Percentiles rank a stretch among this genome's conserved stretches.
Evolutionary conservation across 1,140 invertebrate species (phyloP).

Genomic region (Lordiphosa clarofinis): DNA sequence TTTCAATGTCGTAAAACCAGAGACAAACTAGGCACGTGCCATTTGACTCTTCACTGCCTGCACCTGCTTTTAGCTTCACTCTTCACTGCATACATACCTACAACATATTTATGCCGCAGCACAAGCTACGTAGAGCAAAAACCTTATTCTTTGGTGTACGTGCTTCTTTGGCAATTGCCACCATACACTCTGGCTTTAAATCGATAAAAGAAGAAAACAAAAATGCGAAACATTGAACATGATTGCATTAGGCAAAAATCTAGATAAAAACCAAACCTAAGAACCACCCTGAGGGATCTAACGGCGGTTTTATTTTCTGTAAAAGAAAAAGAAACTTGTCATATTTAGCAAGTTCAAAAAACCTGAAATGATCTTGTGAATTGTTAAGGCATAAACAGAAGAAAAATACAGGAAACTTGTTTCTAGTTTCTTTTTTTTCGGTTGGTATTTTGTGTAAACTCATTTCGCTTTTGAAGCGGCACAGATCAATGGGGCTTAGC

Average conservation of each 20-base stretch:
- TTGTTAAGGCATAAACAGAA: slow-evolving; percentile 5
- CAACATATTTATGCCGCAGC: neutral
- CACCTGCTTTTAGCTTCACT: slow-evolving; percentile 45
- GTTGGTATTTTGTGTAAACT: slow-evolving; percentile 7
- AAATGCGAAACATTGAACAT: slow-evolving; percentile 24
- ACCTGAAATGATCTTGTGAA: slow-evolving; percentile 7
- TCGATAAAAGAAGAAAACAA: slow-evolving; percentile 25
- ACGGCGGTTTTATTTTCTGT: slow-evolving; percentile 22
- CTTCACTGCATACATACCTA: slow-evolving; percentile 1
- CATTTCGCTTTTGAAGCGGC: slow-evolving; percentile 28
- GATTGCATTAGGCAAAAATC: slow-evolving; percentile 46
- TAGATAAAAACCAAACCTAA: slow-evolving; percentile 30
- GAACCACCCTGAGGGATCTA: slow-evolving; percentile 31
- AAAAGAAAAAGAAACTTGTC: slow-evolving; percentile 42
- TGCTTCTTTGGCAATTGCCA: slow-evolving; percentile 55
- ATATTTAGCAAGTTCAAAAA: slow-evolving; percentile 43
- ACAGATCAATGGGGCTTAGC: slow-evolving; percentile 54
- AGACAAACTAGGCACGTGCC: slow-evolving; percentile 19
- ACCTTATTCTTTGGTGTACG: slow-evolving; percentile 34
- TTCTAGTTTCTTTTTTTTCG: slow-evolving; percentile 16
- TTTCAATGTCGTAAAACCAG: slow-evolving; percentile 1
- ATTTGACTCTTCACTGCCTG: slow-evolving; percentile 26
- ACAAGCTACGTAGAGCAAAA: no score
- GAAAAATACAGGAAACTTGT: slow-evolving; percentile 52
- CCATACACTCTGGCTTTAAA: slow-evolving; percentile 37